Conservation (phyloP, 2,888 invertebrate species). For the Sesia bembeciformis region DNA sequence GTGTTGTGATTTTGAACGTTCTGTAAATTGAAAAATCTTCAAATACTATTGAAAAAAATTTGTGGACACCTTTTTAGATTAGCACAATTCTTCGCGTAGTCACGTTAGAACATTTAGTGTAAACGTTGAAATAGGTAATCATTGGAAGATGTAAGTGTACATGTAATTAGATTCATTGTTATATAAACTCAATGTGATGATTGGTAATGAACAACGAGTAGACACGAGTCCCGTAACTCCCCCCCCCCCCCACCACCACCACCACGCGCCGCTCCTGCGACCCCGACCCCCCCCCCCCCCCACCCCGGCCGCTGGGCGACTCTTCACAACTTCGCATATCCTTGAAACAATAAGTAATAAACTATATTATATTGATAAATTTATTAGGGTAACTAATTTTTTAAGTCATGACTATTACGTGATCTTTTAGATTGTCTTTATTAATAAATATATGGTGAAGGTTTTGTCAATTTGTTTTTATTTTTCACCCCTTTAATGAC, state of each 20-base stretch:
- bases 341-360: conserved; percentile 74
- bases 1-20: conserved; percentile 75
- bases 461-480: conserved; percentile 68
- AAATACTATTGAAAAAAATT: conserved; percentile 49
- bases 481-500: conserved; percentile 22
- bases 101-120: conserved; percentile 67
- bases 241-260: conserved; percentile 12
- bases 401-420: conserved; percentile 74
- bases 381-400: conserved; percentile 74
- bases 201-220: conserved; percentile 67
- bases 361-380: conserved; percentile 66
- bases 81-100: conserved; percentile 74
- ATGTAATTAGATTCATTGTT: conserved; percentile 64
- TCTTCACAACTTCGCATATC: conserved; percentile 73
- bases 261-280: conserved; percentile 31
- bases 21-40: conserved; percentile 71
- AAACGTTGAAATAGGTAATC: conserved; percentile 54
- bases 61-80: conserved; percentile 71
- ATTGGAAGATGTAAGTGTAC: conserved; percentile 56
- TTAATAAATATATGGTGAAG: conserved; percentile 75
- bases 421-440: conserved; percentile 76
- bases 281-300: conserved; percentile 14
- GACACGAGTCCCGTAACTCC: conserved; percentile 41
- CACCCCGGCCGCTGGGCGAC: conserved; percentile 35
- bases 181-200: conserved; percentile 66